These are phyloP conservation scores for Rhabdomys dilectus DNA, from an alignment of 2,113 vertebrate species.

Conservation along the genomic window DNA sequence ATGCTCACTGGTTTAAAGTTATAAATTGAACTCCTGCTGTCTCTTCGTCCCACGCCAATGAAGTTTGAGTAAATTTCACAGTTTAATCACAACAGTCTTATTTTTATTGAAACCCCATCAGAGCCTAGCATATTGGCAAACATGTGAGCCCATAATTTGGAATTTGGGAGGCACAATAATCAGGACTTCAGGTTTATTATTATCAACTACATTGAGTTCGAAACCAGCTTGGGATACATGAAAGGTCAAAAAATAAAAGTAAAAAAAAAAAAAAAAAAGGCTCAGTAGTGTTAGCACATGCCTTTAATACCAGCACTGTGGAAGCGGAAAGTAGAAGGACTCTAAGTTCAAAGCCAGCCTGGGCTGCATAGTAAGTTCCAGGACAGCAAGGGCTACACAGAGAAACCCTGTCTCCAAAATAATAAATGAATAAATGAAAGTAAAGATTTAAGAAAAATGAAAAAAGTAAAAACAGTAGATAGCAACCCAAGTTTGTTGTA, in stretches of 20 bases:
- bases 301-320: neutral
- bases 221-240: neutral
- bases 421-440: neutral
- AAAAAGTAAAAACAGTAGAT: neutral
- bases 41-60: neutral
- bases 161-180: neutral
- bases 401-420: neutral
- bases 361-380: neutral
- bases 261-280: neutral
- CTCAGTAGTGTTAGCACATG: neutral
- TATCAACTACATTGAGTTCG: neutral
- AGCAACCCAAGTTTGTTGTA: slow-evolving; percentile 1
- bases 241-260: neutral
- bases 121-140: neutral
- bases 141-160: neutral
- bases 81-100: neutral
- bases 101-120: neutral
- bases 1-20: slow-evolving; percentile 4
- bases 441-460: neutral
- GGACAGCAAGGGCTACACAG: neutral
- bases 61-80: neutral
- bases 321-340: neutral
- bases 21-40: neutral
- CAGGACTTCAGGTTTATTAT: neutral
- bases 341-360: neutral